Evolutionary conservation across 2,888 invertebrate species (phyloP), one percentile per base, ranked within the genome.

Genomic region (Pollenia amentaria): DNA sequence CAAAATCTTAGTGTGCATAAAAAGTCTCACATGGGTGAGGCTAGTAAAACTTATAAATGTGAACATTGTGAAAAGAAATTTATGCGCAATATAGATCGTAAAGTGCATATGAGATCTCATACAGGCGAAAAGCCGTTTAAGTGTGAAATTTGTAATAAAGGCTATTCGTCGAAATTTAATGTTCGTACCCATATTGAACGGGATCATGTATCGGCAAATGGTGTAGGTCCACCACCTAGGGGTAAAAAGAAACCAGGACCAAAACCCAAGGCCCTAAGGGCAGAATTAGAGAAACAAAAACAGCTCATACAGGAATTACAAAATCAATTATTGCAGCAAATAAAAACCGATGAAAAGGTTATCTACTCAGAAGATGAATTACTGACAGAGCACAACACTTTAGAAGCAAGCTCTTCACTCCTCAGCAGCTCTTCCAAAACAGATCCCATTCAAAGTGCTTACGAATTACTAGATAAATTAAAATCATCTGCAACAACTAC

Each of bases 1-100:
- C 92, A 92, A 83, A 92, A 92, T 89, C 92, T 92, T 51, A 89
- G 90, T 29, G 92, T 93, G 9, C 92, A 92, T 65, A 91, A 91
- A 3, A 91, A 91, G 14, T 90, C 91, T 2, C 92, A 92, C 81
- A 88, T 90, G 48, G 91, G 91, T 12, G 92, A 91, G 40, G 84
- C 76, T 3, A 84, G 80, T 0, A 92, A 91, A 88, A 91, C 90
- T 42, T 91, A 90, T 75, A 89, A 92, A 75, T 92, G 92, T 78
- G 92, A 93, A 75, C 87, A 89, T 81, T 92, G 92, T 85, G 92
- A 92, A 38, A 92, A 92, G 80, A 90, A 91, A 3, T 92, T 92
- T 82, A 89, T 91, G 18, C 89, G 92, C 9, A 92, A 93, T 42
- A 93, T 92, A 38, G 92, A 92, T 79, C 90, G 91, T 86, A 90